Base-by-base conservation (phyloP, 2,888 invertebrate species). In the Cistogaster globosa region DNA sequence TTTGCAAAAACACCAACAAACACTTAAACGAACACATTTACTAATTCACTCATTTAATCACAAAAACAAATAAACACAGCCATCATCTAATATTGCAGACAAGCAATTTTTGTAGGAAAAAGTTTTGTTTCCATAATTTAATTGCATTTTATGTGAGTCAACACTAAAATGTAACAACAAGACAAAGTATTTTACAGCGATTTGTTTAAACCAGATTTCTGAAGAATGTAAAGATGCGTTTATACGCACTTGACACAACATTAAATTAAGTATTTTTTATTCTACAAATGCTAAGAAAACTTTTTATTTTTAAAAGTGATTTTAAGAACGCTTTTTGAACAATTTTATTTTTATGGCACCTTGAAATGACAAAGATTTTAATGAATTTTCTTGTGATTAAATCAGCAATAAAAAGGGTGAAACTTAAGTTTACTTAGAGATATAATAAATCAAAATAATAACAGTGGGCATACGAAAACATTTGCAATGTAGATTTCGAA, bases 201-300 rank as follows among this genome's bases (percentile, higher is more conserved):
- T 67, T 62, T 57, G 48, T 75, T 80, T 72, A 62, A 81, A 68
- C 22, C 72, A 74, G 62, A 74, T 81, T 74, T 76, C 45, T 81
- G 60, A 72, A 60, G 84, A 80, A 84, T 84, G 67, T 72, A 62
- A 77, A 72, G 79, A 77, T 77, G 84, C 72, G 68, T 81, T 84
- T 81, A 67, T 77, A 81, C 72, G 81, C 79, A 81, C 68, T 84
- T 84, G 80, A 81, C 84, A 74, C 84, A 84, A 74, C 77, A 84
- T 77, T 81, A 81, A 77, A 84, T 84, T 77, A 84, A 81, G 77
- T 62, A 68, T 4, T 26, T 32, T 81, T 80, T 79, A n/a, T 75
- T 36, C 63, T 51, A 16, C 38, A 55, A 68, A 57, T 72, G 48
- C 62, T 20, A 62, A 32, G 55, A 68, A 84, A 74, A 77, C 12